Evolutionary conservation across 1,140 invertebrate genomes (phyloP).

Genomic region (Ephestia elutella): DNA sequence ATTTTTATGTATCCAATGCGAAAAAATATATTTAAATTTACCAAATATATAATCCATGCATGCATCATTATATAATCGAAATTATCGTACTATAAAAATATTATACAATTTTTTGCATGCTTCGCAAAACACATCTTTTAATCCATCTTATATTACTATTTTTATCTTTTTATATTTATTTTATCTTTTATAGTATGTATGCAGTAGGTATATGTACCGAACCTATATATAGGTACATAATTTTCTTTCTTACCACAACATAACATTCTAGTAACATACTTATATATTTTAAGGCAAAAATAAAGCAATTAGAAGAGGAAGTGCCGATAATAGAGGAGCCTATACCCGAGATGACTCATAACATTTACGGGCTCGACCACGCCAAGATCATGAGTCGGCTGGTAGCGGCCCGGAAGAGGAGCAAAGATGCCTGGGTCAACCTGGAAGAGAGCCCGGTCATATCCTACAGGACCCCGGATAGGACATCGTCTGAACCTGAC

Average conservation of each 20-base stretch:
- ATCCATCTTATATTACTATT: no score
- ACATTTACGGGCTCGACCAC: conserved; percentile 82
- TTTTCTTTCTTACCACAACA: no score
- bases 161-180: no score
- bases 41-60: background rate
- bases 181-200: no score
- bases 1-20: background rate
- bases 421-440: conserved; percentile 69
- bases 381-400: conserved; percentile 76
- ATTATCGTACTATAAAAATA: no score
- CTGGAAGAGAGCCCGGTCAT: conserved; percentile 36
- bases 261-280: background rate
- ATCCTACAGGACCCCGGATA: conserved; percentile 35
- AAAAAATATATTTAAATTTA: no score
- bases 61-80: no score
- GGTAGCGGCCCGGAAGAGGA: conserved; percentile 66
- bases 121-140: no score
- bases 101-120: no score
- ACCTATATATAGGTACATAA: no score
- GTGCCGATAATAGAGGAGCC: conserved; percentile 45
- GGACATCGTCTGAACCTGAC: conserved; percentile 23
- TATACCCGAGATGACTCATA: conserved; percentile 79
- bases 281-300: conserved; percentile 63
- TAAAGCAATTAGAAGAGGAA: conserved; percentile 62
- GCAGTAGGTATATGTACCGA: no score